A percentile compares a stretch with the other conserved stretches of the same genome.
Evolutionary conservation across 2,888 invertebrate species (phyloP).

Genomic region (Ganaspis brasiliensis): DNA sequence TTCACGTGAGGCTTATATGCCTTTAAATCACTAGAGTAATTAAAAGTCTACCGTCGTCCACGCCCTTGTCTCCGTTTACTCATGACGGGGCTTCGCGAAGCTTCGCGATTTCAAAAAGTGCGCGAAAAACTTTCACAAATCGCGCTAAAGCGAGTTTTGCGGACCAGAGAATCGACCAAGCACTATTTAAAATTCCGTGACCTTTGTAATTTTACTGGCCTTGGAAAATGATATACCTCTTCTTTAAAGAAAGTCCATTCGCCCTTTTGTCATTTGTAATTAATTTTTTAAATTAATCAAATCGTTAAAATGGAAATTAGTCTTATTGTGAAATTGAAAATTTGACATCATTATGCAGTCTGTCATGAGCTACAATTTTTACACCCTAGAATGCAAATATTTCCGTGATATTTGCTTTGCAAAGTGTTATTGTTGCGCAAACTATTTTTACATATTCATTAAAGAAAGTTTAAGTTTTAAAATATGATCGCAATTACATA

Average conservation of each 20-base stretch:
- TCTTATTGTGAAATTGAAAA: too few species aligned
- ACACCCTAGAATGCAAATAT: constrained; percentile 21
- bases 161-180: constrained; percentile 14
- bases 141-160: constrained; percentile 12
- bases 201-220: constrained; percentile 11
- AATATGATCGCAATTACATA: constrained; percentile 27
- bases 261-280: too few species aligned
- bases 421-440: constrained; percentile 7
- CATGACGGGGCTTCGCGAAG: constrained; percentile 49
- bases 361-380: constrained; percentile 26
- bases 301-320: too few species aligned
- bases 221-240: not conserved
- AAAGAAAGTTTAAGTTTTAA: not conserved
- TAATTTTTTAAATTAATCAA: too few species aligned
- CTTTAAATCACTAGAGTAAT: constrained; percentile 69
- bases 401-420: constrained; percentile 20
- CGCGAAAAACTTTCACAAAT: constrained; percentile 30
- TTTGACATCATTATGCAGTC: too few species aligned
- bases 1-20: constrained; percentile 49
- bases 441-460: constrained; percentile 28
- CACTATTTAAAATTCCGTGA: constrained; percentile 5
- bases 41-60: constrained; percentile 74
- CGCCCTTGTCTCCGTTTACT: constrained; percentile 51
- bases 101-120: constrained; percentile 49
- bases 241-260: too few species aligned